Base-by-base conservation (phyloP, 1,140 invertebrate species). In the Aplysia californica region DNA sequence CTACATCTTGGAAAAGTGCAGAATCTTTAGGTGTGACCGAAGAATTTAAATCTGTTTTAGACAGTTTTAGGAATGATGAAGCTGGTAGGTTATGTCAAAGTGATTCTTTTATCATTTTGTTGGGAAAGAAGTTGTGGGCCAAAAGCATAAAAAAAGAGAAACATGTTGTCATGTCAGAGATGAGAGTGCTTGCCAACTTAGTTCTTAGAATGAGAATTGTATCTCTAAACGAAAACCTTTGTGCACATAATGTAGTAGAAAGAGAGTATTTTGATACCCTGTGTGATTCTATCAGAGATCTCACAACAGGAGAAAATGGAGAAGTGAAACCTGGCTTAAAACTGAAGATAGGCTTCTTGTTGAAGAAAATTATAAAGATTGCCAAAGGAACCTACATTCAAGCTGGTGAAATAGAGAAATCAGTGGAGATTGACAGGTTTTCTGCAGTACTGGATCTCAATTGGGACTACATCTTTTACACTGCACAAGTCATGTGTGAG, bases 31-130 rank as follows among this genome's bases (percentile, higher is more conserved):
- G 64, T 31, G 71, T 75, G 15, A 3, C 38, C 29, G 70, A 79
- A 15, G 21, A 18, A 20, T 69, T 65, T 29, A 69, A 35, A 33
- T 23, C 31, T 41, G 70, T 79, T 23, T 61, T 77, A 29, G 65
- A 74, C 21, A 33, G 70, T 58, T 79, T 77, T 61, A 61, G 75
- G 29, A 61, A 77, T 50, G 75, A 68, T 55, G 75, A 77, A 56
- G 44, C 64, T 56, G 69, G 78, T 31, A 23, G 73, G 35, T 36
- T 79, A 10, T 77, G 67, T 36, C 20, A 39, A 33, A 77, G 26
- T 5, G 69, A 79, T 36, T 50, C 66, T n/a, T 5, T 59, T n/a
- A 68, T 76, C 3, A 61, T 76, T 31, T 29, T 69, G 20, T 38
- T 79, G 15, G 69, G 78, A 15, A 55, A 79, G 26, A 76, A 56